Base-by-base conservation (phyloP, 2,888 invertebrate genomes). In the Venustoraphidia nigricollis region DNA sequence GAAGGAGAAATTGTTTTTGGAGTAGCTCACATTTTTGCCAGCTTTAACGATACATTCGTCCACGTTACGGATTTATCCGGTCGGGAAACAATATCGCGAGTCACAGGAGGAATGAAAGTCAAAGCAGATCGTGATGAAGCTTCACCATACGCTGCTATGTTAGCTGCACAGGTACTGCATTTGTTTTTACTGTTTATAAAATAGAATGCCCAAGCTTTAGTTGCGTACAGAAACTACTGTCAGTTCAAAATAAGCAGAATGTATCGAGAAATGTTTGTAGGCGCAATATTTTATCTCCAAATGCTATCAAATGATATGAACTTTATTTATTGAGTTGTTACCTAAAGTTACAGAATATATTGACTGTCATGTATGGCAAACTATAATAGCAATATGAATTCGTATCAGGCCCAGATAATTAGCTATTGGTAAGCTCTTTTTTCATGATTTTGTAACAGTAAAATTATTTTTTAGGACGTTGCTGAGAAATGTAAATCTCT, bases 41-140 rank as follows among this genome's bases (percentile, higher is more conserved):
- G 95, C 59, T 99, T 98, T 78, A 99, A 99, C 66, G 98, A 99
- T 69, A 99, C 98, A 47, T 99, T 99, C 67, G 98, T 99, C 44
- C 98, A 99, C 74, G 94, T 99, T 53, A 99, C 98, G 11, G 98
- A 99, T 73, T 76, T 98, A 61, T 98, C 97, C 50, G 98, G 98
- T 58, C 85, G 89, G 63, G 91, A 91, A 81, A 91, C 90, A 11
- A 90, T 91, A 61, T 87, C 89, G 56, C 77, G 97, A 63, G 92
- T 98, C 47, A 98, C 98, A 58, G 92, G 93, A 60, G 93, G 93
- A 52, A 99, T 98, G 98, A 98, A 98, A 75, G 98, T 99, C 43
- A 98, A 98, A 73, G 98, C 98, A 59, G 98, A 99, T 75, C 85
- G 98, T 76, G 98, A 98, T 71, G 98, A 98, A 72, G 94, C 98